Evolutionary conservation across 2,888 invertebrate species (phyloP), one percentile per base, ranked within the genome.

Genomic region (Xylota segnis): DNA sequence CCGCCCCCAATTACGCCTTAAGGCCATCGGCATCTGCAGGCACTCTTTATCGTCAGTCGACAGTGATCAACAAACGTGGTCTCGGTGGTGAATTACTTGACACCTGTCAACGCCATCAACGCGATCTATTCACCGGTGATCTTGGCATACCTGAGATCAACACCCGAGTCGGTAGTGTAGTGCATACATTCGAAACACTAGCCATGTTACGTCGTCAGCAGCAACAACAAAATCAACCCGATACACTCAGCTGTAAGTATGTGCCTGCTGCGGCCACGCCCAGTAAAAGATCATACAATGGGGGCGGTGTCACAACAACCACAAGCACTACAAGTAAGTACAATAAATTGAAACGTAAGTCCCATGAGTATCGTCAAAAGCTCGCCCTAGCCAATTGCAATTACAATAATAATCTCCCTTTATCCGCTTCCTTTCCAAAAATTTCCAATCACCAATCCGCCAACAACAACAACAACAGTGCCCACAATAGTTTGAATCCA

Each of bases 131-230:
- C 78, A 91, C 90, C 86, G 92, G 92, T 34, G 92, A 92, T 71
- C 88, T 92, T 68, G 92, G 92, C 66, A 91, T 92, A 77, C 92
- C 92, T 43, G 91, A 92, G 86, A 91, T 92, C 59, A 91, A 88
- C 81, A 91, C 91, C 0, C 92, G 91, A 84, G 92, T 92, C 43
- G 92, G 92, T 71, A 91, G 91, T 83, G 91, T 92, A 79, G 91
- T 92, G 43, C 92, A 92, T 79, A 92, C 90, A 2, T 92, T 92
- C 76, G 92, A 92, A 86, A 91, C 92, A 14, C 88, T 92, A 89
- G 92, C 92, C 37, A 89, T 91, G 88, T 89, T 90, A 75, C 90
- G 90, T 0, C 90, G 89, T 14, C 88, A 90, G 47, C 71, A 68
- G 12, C 61, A 58, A 10, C 79, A 79, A 9, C 72, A 68, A 27